phyloP scores from a whole-genome alignment of 2,888 invertebrate genomes.

The Microctonus aethiopoides region DNA sequence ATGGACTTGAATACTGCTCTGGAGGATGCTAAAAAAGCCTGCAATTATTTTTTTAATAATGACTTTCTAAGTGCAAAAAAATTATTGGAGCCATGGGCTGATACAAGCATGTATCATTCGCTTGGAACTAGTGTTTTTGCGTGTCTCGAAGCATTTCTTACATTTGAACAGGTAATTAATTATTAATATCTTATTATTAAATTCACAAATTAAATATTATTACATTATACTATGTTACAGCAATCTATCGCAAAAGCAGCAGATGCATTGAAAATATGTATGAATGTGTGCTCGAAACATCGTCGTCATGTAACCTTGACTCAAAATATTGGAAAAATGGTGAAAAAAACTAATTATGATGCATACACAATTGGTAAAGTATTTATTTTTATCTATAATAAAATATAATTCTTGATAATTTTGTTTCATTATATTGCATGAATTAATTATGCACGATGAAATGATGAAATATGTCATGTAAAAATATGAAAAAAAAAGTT shows the following conservation, averaged over 20 bases:
- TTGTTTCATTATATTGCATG: neutral
- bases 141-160: conserved; percentile 92
- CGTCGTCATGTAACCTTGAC: conserved; percentile 78
- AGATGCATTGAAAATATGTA: conserved; percentile 79
- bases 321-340: conserved; percentile 85
- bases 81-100: conserved; percentile 83
- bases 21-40: conserved; percentile 81
- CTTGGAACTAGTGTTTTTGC: conserved; percentile 88
- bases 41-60: conserved; percentile 94
- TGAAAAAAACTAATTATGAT: conserved; percentile 81
- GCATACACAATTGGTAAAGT: conserved; percentile 74
- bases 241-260: conserved; percentile 80
- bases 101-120: conserved; percentile 90
- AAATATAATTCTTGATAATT: neutral
- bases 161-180: conserved; percentile 78
- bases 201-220: neutral
- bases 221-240: conserved; percentile 43
- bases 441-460: neutral
- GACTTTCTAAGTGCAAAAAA: conserved; percentile 84
- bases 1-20: conserved; percentile 79
- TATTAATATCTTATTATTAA: neutral
- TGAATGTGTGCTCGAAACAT: conserved; percentile 81
- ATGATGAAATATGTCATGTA: neutral
- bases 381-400: neutral
- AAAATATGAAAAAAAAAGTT: no score